A percentile compares a stretch with the other conserved stretches of the same genome.
Conservation (phyloP, 1,140 invertebrate genomes). For the Psix sp. region DNA sequence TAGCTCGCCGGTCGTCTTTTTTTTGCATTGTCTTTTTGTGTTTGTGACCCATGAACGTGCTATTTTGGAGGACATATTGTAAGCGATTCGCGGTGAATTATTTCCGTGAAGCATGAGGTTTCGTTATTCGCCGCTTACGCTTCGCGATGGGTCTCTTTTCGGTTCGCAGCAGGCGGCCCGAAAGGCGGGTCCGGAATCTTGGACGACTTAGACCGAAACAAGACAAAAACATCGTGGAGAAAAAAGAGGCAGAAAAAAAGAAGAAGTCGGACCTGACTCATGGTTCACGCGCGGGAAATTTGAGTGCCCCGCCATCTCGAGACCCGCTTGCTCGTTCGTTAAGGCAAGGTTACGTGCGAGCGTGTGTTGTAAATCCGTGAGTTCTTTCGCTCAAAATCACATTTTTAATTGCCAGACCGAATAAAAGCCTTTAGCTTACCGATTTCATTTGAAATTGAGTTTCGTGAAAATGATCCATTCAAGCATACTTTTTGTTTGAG, state of each 20-base stretch:
- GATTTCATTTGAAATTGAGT: no score
- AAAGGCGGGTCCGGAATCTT: slow-evolving; percentile 66
- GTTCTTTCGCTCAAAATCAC: no score
- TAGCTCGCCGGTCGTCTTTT: slow-evolving; percentile 7
- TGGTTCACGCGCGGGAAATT: slow-evolving; percentile 61
- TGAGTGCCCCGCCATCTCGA: slow-evolving; percentile 63
- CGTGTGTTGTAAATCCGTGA: no score
- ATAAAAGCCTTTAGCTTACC: no score
- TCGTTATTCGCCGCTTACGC: slow-evolving; percentile 60
- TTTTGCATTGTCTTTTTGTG: slow-evolving; percentile 30
- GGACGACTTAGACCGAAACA: slow-evolving; percentile 54
- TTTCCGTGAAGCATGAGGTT: slow-evolving; percentile 51
- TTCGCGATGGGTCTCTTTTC: slow-evolving; percentile 61
- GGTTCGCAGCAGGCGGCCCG: slow-evolving; percentile 62
- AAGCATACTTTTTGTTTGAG: no score
- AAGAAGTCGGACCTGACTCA: slow-evolving; percentile 5
- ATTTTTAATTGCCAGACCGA: no score
- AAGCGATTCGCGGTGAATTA: slow-evolving; percentile 58
- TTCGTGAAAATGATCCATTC: no score
- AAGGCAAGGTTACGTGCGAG: slow-evolving; percentile 29
- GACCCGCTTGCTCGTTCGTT: no score
- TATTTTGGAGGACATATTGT: slow-evolving; percentile 49
- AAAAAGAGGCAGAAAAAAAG: slow-evolving; percentile 6
- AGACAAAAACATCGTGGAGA: slow-evolving; percentile 4
- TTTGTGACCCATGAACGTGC: slow-evolving; percentile 51